Evolutionary conservation across 2,113 vertebrate species (phyloP), one percentile per base, ranked within the genome.

Genomic region (Misgurnus anguillicaudatus): DNA sequence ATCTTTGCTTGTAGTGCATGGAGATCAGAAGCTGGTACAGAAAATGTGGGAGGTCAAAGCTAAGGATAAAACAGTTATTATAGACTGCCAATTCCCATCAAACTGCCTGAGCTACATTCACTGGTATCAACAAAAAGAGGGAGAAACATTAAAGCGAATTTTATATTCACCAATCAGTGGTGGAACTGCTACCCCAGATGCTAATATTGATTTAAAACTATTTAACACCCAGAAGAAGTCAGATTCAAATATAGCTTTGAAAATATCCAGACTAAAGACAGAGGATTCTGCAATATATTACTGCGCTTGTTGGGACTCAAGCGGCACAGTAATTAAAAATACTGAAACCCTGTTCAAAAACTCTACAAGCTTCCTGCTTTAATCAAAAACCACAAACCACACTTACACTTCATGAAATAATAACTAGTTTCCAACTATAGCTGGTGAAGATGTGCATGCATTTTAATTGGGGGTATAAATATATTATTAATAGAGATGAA

Each of bases 51-150:
- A 6, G 6, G 60, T 3, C 5, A 78, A 60, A 61, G 1, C 53
- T 47, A 3, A 4, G 24, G 14, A 2, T 0, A 78, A 78, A 19
- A 42, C 57, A 47, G 64, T 31, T 7, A 65, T 68, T n/a, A 78
- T 47, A 47, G 75, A 68, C 39, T 78, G 75, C 39, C 1, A 2
- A 2, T 68, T 14, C 39, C 42, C 62, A 19, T 9, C 13, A 21
- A 5, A 9, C 65, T 78, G 55, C n/a, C n/a, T 51, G 4, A 0
- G 0, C 4, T 62, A 42, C 9, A 5, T 82, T 38, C 63, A 82
- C 63, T 82, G 76, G 76, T 82, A 82, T 10, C 70, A 69, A 58
- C 62, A 57, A 67, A 82, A 62, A 53, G n/a, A 63, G 4, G 45
- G 53, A 38, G 5, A 79, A 74, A 17, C 68, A 55, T 78, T 78